These are phyloP conservation scores for Sarotherodon lohbergeri DNA, from an alignment of 2,113 vertebrate genomes.

Conservation along the genomic window DNA sequence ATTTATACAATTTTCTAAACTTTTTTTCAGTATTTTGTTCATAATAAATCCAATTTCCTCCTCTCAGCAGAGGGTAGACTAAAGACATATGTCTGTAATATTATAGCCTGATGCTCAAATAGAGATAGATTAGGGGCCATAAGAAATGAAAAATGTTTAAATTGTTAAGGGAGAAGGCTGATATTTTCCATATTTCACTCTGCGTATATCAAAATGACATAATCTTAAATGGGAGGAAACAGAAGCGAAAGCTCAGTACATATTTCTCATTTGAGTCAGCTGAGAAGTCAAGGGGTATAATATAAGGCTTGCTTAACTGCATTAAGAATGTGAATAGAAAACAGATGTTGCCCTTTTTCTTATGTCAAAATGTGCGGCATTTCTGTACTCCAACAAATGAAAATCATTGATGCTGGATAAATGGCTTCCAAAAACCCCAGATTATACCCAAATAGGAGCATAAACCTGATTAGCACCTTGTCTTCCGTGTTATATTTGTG, in stretches of 20 bases:
- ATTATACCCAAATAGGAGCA: not conserved
- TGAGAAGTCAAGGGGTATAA: slow-evolving; percentile 35
- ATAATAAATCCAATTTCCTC: slow-evolving; percentile 57
- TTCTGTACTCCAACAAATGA: not conserved
- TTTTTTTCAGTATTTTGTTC: slow-evolving; percentile 42
- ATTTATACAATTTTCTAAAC: slow-evolving; percentile 48
- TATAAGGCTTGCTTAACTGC: slow-evolving; percentile 38
- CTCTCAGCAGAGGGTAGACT: slow-evolving; percentile 62
- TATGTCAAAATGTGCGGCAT: slow-evolving; percentile 18
- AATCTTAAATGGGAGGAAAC: slow-evolving; percentile 68
- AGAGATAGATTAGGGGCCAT: slow-evolving; percentile 65
- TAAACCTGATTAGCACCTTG: not conserved
- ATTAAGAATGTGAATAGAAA: slow-evolving; percentile 48
- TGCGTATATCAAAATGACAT: slow-evolving; percentile 64
- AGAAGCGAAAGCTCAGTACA: slow-evolving; percentile 51
- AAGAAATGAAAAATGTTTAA: slow-evolving; percentile 62
- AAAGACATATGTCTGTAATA: slow-evolving; percentile 73
- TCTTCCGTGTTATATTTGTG: not conserved
- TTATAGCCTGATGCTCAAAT: slow-evolving; percentile 62
- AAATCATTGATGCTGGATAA: not conserved
- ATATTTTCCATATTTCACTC: slow-evolving; percentile 65
- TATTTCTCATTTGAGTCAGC: slow-evolving; percentile 64
- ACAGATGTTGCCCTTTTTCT: slow-evolving; percentile 55
- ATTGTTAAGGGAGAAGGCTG: slow-evolving; percentile 41
- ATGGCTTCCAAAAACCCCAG: not conserved